Conservation (phyloP, 2,888 invertebrate species). For the Cheilosia vulpina region DNA sequence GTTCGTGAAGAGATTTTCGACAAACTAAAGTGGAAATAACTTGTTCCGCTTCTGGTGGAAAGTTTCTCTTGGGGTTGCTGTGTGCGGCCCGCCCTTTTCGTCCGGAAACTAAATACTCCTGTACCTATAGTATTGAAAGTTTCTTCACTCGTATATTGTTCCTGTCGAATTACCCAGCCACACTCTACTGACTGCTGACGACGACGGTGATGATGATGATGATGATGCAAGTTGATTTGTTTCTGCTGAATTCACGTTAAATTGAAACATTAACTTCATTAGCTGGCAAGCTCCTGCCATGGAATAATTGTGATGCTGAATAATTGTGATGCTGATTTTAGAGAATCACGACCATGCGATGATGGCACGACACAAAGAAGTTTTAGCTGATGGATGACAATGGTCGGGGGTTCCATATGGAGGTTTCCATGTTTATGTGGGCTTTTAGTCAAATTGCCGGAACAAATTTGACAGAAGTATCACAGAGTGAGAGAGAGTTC, state of each 20-base stretch:
- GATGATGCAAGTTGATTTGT: conserved; percentile 66
- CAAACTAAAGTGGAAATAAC: conserved; percentile 48
- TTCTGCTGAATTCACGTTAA: conserved; percentile 65
- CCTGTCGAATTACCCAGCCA: not conserved
- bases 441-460: conserved; percentile 74
- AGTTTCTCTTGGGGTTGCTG: conserved; percentile 50
- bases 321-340: conserved; percentile 47
- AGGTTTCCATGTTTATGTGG: conserved; percentile 54
- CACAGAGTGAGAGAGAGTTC: conserved; percentile 24
- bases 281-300: conserved; percentile 23
- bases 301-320: conserved; percentile 53
- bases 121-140: not conserved
- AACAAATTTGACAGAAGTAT: conserved; percentile 69
- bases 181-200: not conserved
- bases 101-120: not conserved
- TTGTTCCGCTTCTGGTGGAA: conserved; percentile 43
- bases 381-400: conserved; percentile 16
- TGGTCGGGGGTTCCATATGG: not conserved
- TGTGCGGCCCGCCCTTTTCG: not conserved
- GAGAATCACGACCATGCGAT: conserved; percentile 15
- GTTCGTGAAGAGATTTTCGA: conserved; percentile 34
- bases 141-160: not conserved
- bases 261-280: conserved; percentile 73
- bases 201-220: conserved; percentile 18
- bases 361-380: conserved; percentile 15